Percentiles rank a stretch among this genome's conserved stretches.
Evolutionary conservation across 2,797 vertebrate species (phyloP).

Genomic region (Sparus aurata): DNA sequence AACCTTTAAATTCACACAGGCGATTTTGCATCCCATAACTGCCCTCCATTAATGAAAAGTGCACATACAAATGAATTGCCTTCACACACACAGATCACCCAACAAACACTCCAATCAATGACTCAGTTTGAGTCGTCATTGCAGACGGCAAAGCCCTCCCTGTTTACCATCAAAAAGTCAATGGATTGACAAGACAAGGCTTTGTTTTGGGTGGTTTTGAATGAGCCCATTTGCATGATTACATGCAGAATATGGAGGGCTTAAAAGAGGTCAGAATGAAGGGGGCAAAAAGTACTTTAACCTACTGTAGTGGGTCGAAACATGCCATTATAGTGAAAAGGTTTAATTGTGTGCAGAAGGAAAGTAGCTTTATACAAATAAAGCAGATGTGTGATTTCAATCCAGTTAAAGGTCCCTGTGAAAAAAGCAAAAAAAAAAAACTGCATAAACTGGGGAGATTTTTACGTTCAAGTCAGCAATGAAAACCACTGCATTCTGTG

Average conservation of each 20-base stretch:
- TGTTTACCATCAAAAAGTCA: slow-evolving; percentile 21
- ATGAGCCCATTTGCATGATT: slow-evolving; percentile 34
- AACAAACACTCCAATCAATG: not conserved
- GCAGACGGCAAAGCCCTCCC: not conserved
- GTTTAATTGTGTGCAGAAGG: not conserved
- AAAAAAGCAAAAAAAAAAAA: not conserved
- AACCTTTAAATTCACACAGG: not conserved
- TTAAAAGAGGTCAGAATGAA: slow-evolving; percentile 20
- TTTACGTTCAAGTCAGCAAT: slow-evolving; percentile 7
- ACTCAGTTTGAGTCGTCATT: not conserved
- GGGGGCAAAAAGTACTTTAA: slow-evolving; percentile 2
- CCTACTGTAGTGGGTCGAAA: not conserved
- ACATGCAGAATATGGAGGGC: not conserved
- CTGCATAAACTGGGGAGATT: not conserved
- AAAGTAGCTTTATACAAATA: not conserved
- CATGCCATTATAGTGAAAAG: not conserved
- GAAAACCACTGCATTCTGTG: slow-evolving; percentile 32
- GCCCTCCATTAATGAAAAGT: not conserved
- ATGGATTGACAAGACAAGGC: not conserved
- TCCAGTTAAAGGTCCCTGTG: not conserved
- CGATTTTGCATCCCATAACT: slow-evolving; percentile 6
- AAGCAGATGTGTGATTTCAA: not conserved
- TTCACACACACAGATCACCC: not conserved
- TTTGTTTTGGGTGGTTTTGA: slow-evolving; percentile 22
- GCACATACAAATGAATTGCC: not conserved